Evolutionary conservation across 1,140 invertebrate genomes (phyloP).

Genomic region (Dinoponera quadriceps): DNA sequence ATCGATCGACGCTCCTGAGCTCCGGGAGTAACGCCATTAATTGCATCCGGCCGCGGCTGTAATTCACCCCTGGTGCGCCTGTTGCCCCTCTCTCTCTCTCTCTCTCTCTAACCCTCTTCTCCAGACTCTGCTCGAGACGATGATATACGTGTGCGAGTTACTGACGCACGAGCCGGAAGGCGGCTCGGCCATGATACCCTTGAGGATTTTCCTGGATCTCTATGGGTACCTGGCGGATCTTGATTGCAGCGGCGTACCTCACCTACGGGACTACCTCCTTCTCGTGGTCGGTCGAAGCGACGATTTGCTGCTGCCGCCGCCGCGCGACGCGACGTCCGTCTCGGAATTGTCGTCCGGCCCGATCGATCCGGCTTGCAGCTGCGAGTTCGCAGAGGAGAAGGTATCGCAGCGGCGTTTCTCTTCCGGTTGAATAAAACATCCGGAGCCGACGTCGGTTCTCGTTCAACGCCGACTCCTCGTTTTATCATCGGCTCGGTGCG

Average conservation of each 20-base stretch:
- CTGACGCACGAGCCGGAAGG: constrained; percentile 93
- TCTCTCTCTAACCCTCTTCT: background rate
- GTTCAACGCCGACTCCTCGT: background rate
- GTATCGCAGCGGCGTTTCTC: constrained; percentile 42
- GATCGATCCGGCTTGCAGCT: constrained; percentile 44
- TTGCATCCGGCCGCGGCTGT: background rate
- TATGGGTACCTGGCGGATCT: constrained; percentile 90
- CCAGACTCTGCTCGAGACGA: constrained; percentile 91
- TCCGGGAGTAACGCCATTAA: constrained; percentile 17
- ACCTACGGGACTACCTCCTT: background rate
- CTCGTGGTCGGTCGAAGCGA: too few species aligned
- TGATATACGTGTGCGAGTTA: constrained; percentile 93
- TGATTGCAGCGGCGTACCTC: constrained; percentile 85
- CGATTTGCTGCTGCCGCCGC: too few species aligned
- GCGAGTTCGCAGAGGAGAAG: constrained; percentile 49
- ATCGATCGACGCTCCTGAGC: background rate
- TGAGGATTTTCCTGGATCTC: constrained; percentile 88
- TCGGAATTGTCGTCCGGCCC: constrained; percentile 32
- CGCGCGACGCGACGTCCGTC: background rate
- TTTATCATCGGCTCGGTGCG: background rate
- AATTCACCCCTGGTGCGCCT: constrained; percentile 54
- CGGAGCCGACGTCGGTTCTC: background rate
- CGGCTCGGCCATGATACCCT: constrained; percentile 90
- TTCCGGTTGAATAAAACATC: constrained; percentile 28
- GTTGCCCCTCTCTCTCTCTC: too few species aligned